phyloP scores from a whole-genome alignment of 64 coral and sea anemone species.

The Exaiptasia diaphana region DNA sequence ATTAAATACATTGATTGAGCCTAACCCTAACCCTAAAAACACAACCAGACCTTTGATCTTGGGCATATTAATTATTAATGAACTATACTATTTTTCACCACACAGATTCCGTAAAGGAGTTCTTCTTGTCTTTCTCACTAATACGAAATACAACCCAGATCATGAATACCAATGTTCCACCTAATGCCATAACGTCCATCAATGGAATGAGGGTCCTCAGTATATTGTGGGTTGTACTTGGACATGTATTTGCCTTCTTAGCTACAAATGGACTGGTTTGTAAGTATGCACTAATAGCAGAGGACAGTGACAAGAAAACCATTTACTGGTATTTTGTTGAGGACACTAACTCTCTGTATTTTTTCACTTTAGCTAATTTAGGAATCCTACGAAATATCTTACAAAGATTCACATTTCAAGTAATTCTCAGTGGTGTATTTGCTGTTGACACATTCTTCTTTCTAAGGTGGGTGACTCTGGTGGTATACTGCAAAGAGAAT shows the following conservation, averaged over 20 bases:
- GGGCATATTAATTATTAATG: background rate
- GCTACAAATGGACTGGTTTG: background rate
- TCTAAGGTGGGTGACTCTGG: too few species aligned
- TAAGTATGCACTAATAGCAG: background rate
- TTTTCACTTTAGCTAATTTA: constrained; percentile 12
- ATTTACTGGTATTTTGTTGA: background rate
- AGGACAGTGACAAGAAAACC: background rate
- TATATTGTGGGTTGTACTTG: constrained; percentile 51
- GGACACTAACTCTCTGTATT: background rate
- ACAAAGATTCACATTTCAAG: constrained; percentile 56
- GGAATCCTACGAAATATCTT: background rate
- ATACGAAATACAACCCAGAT: constrained; percentile 60
- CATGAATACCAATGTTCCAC: constrained; percentile 33
- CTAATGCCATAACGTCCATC: constrained; percentile 33
- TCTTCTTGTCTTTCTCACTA: constrained; percentile 54
- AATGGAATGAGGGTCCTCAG: constrained; percentile 51
- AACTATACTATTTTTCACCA: background rate
- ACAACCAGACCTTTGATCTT: too few species aligned
- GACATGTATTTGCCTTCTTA: constrained; percentile 20
- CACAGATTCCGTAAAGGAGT: background rate
- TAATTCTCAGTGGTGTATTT: constrained; percentile 45
- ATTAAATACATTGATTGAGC: too few species aligned
- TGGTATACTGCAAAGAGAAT: too few species aligned
- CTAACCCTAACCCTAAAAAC: too few species aligned
- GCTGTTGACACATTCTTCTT: constrained; percentile 72